Evolutionary conservation across 2,113 vertebrate species (phyloP).

Genomic region (Gymnocephalus cernua): DNA sequence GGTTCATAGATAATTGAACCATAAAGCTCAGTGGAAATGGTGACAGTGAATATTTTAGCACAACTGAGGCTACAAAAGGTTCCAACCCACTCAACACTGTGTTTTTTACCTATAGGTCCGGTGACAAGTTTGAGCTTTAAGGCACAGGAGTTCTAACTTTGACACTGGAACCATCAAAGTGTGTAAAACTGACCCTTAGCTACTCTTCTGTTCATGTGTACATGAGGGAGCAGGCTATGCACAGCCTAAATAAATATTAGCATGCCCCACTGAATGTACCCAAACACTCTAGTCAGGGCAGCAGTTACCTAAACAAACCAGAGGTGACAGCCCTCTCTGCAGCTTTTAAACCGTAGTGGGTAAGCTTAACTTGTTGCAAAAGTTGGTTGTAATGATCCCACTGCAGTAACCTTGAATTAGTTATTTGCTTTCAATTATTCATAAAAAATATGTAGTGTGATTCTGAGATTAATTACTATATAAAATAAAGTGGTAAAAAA

Average conservation of each 20-base stretch:
- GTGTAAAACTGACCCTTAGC: constrained; percentile 4
- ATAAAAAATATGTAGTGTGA: neutral
- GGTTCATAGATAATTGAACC: constrained; percentile 41
- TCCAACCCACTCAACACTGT: neutral
- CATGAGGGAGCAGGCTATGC: constrained; percentile 35
- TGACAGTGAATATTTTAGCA: constrained; percentile 27
- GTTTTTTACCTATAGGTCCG: neutral
- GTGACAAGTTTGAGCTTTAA: neutral
- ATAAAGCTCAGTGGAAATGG: constrained; percentile 10
- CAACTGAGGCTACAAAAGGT: neutral
- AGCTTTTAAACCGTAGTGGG: neutral
- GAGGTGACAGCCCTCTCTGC: constrained; percentile 19
- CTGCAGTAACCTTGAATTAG: neutral
- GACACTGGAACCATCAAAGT: constrained; percentile 6
- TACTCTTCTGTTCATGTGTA: constrained; percentile 25
- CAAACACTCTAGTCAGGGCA: constrained; percentile 39
- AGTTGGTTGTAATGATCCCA: neutral
- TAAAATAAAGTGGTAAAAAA: neutral
- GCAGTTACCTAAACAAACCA: constrained; percentile 40
- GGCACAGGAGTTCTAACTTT: neutral
- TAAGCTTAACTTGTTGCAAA: neutral
- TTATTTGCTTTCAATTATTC: neutral
- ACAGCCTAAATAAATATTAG: constrained; percentile 57
- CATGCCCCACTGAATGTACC: constrained; percentile 56
- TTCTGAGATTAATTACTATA: neutral